Evolutionary conservation across 1,140 invertebrate species (phyloP), one percentile per base, ranked within the genome.

Genomic region (Radopholus similis): DNA sequence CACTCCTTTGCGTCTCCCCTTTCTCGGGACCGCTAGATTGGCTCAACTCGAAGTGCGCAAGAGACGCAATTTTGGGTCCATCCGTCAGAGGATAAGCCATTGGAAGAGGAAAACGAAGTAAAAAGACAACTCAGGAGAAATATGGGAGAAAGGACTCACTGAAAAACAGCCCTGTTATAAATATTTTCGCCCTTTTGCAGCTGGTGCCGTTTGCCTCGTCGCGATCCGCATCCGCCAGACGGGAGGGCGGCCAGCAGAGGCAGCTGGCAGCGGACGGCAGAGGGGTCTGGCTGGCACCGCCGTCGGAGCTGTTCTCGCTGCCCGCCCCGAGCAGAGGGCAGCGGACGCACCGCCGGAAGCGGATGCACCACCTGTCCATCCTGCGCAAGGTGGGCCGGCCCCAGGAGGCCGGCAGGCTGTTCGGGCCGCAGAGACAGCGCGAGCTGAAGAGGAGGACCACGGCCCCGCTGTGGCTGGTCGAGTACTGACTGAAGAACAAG

Each of bases 281-380:
- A 13, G 38, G 11, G 11, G 38, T 42, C 38, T 42, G 38, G n/a
- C 11, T n/a, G 38, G 11, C 0, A 42, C 38, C 38, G n/a, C n/a
- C 38, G 38, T 13, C 38, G 11, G 11, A 42, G 38, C 38, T 13
- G n/a, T 13, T 13, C 38, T 13, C 38, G 38, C 11, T 42, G 38
- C 38, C 38, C 11, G n/a, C 11, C 38, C 38, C 38, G n/a, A 42
- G 38, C 38, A n/a, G 11, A 11, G n/a, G 11, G 11, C 38, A 42
- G n/a, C n/a, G n/a, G n/a, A 4, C n/a, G 35, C 51, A 54, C 35
- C 51, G 56, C 4, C 56, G 56, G 35, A 58, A 58, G 40, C 35
- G 56, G 15, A 58, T 58, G 56, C 56, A 58, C 23, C 34, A 37
- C 40, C 37, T 58, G 40, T 38, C 34, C 40, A 58, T 58, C 26